These are phyloP conservation scores for Myripristis jacobus DNA, from an alignment of 2,797 vertebrate species.

Conservation along the genomic window DNA sequence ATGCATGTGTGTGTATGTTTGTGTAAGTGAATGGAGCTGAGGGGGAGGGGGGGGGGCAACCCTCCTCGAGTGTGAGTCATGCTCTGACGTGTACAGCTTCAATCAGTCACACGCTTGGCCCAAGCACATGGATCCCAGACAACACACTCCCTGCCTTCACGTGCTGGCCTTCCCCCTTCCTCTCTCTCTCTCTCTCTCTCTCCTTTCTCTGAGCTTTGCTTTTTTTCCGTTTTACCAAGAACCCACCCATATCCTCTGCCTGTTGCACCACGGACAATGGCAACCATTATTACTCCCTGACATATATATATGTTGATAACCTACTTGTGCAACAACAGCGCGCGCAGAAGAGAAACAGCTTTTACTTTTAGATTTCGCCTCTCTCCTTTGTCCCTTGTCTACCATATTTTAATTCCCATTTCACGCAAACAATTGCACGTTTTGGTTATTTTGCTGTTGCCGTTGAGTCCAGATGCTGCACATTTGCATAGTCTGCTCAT, in stretches of 20 bases:
- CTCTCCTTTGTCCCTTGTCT: background rate
- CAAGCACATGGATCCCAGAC: conserved; percentile 78
- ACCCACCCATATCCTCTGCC: conserved; percentile 54
- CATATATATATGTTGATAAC: conserved; percentile 38
- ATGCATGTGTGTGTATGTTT: conserved; percentile 21
- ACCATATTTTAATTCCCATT: background rate
- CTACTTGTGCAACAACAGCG: conserved; percentile 36
- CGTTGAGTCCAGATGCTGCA: background rate
- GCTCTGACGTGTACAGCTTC: conserved; percentile 52
- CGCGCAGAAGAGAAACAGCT: background rate
- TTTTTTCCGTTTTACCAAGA: conserved; percentile 34
- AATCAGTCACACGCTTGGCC: conserved; percentile 67
- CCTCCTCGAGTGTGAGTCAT: conserved; percentile 72
- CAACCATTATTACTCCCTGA: conserved; percentile 26
- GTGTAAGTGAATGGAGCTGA: conserved; percentile 52
- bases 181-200: conserved; percentile 16
- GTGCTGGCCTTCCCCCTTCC: conserved; percentile 60
- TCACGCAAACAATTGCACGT: background rate
- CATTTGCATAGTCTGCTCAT: background rate
- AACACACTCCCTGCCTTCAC: conserved; percentile 79
- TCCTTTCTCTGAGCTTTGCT: conserved; percentile 16
- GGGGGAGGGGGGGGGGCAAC: background rate
- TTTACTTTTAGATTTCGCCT: background rate
- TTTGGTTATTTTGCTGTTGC: background rate
- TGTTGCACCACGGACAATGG: conserved; percentile 60